Percentiles rank a stretch among this genome's conserved stretches.
Evolutionary conservation across 2,113 vertebrate species (phyloP).

Genomic region (Chinchilla lanigera): DNA sequence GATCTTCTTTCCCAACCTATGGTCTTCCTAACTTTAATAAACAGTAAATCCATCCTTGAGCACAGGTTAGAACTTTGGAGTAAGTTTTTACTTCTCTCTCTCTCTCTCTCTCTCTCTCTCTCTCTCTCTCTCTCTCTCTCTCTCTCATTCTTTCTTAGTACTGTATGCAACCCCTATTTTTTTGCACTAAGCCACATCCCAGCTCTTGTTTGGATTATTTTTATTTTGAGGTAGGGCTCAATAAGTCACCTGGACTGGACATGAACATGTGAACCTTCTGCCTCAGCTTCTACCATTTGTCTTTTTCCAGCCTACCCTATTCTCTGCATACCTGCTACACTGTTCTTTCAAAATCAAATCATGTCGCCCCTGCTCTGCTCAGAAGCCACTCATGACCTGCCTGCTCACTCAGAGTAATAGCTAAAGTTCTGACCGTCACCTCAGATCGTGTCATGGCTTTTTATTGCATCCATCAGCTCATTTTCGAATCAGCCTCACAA

Average conservation of each 20-base stretch:
- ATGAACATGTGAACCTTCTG: not conserved
- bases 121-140: not conserved
- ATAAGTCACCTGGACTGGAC: not conserved
- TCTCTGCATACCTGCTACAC: not conserved
- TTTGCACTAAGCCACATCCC: not conserved
- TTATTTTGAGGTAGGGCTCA: not conserved
- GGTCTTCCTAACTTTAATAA: not conserved
- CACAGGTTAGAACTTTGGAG: not conserved
- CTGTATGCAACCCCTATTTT: too few relatives aligned
- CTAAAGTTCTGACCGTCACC: not conserved
- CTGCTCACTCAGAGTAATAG: conserved; percentile 14
- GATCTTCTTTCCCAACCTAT: not conserved
- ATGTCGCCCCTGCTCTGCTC: not conserved
- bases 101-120: not conserved
- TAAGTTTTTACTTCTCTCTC: not conserved
- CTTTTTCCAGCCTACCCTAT: not conserved
- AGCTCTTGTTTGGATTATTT: not conserved
- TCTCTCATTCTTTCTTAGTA: not conserved
- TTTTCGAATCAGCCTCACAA: not conserved
- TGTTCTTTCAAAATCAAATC: not conserved
- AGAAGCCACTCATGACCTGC: not conserved
- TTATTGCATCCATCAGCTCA: not conserved
- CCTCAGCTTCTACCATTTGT: not conserved
- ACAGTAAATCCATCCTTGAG: not conserved
- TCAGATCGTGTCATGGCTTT: not conserved